phyloP scores from a whole-genome alignment of 2,113 vertebrate species.

The Silurus glanis region DNA sequence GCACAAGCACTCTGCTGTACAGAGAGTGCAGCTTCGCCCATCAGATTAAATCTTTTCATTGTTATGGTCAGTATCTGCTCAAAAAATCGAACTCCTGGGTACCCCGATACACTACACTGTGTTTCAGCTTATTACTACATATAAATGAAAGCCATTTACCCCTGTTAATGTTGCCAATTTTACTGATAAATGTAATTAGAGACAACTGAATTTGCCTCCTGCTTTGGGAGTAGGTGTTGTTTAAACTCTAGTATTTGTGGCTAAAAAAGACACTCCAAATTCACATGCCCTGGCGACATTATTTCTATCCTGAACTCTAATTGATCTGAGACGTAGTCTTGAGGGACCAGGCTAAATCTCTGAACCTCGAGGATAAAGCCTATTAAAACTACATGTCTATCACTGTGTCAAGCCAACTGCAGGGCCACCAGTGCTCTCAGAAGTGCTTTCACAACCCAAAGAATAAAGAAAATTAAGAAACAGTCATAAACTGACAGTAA shows the following conservation, averaged over 20 bases:
- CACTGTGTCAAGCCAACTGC: background rate
- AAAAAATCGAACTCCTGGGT: constrained; percentile 48
- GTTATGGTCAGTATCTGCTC: constrained; percentile 53
- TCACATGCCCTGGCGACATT: constrained; percentile 66
- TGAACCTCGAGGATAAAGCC: constrained; percentile 41
- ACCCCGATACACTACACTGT: constrained; percentile 46
- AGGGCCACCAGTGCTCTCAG: background rate
- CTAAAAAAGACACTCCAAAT: constrained; percentile 26
- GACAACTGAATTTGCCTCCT: constrained; percentile 10
- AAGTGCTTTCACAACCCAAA: constrained; percentile 1
- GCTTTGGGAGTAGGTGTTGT: constrained; percentile 25
- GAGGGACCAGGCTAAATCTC: constrained; percentile 32
- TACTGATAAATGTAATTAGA: constrained; percentile 39
- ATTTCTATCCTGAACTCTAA: constrained; percentile 45
- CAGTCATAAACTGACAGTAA: background rate
- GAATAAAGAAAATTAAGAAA: background rate
- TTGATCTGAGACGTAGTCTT: constrained; percentile 44
- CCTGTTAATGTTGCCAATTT: constrained; percentile 32
- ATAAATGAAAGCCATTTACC: constrained; percentile 48
- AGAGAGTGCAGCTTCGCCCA: constrained; percentile 43
- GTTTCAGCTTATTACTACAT: constrained; percentile 45
- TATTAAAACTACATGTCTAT: constrained; percentile 48
- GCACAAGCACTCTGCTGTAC: constrained; percentile 54
- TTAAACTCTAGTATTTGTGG: constrained; percentile 15
- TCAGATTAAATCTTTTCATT: constrained; percentile 60